These are phyloP conservation scores for Cariama cristata DNA, from an alignment of 2,113 vertebrate species.

Conservation along the genomic window DNA sequence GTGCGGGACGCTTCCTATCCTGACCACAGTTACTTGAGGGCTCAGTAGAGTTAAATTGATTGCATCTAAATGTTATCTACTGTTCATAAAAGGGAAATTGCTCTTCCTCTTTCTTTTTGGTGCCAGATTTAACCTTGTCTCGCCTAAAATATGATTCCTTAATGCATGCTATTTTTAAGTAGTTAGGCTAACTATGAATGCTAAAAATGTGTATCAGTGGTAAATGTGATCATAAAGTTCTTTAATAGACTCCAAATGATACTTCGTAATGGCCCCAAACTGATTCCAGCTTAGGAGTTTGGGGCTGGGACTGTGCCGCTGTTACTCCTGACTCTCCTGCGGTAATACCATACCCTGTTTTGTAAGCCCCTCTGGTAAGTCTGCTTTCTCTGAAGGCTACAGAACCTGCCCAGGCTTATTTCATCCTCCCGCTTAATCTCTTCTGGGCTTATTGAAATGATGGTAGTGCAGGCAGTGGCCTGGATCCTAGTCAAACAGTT, in stretches of 20 bases:
- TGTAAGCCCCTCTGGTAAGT: neutral
- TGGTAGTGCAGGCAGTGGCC: neutral
- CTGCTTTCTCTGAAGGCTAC: neutral
- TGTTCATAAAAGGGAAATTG: conserved; percentile 64
- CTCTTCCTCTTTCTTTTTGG: conserved; percentile 51
- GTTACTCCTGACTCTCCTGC: neutral
- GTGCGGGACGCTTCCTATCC: neutral
- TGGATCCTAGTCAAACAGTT: neutral
- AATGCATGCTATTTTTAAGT: conserved; percentile 57
- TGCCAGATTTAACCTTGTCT: conserved; percentile 43
- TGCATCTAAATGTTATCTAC: conserved; percentile 38
- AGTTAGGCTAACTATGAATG: conserved; percentile 8
- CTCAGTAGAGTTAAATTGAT: conserved; percentile 33
- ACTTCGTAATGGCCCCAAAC: neutral
- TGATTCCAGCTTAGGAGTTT: neutral
- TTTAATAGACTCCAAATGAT: conserved; percentile 63
- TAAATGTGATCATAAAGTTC: conserved; percentile 53
- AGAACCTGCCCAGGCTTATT: neutral
- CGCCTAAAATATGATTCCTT: conserved; percentile 69
- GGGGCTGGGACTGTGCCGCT: neutral
- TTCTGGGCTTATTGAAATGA: neutral
- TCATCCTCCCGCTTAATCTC: neutral
- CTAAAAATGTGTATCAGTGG: conserved; percentile 32
- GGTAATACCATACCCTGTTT: neutral
- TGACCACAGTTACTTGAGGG: neutral